A percentile compares a stretch with the other conserved stretches of the same genome.
Conservation (phyloP, 2,113 vertebrate species). For the Nyctibius bracteatus region DNA sequence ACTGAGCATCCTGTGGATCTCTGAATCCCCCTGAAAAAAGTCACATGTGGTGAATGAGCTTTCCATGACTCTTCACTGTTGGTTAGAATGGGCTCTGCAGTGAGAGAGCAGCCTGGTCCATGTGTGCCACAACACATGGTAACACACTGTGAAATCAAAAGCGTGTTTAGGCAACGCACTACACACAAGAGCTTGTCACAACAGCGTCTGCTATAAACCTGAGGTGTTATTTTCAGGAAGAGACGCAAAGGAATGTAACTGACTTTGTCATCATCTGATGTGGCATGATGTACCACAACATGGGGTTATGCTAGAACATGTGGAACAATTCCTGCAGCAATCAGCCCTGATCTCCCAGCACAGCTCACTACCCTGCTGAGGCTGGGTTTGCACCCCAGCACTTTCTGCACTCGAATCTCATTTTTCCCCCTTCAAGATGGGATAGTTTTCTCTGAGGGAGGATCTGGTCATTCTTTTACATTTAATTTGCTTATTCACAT, state of each 20-base stretch:
- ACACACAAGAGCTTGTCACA: background rate
- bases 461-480: background rate
- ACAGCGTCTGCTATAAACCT: background rate
- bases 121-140: background rate
- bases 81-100: too few species aligned
- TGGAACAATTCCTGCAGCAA: background rate
- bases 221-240: background rate
- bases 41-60: background rate
- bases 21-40: background rate
- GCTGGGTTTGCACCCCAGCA: rapidly evolving
- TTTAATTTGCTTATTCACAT: background rate
- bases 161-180: background rate
- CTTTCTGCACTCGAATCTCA: background rate
- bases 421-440: rapidly evolving
- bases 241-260: background rate
- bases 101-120: background rate
- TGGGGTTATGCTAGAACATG: background rate
- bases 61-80: background rate
- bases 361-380: background rate
- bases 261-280: background rate
- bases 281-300: background rate
- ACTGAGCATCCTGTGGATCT: background rate
- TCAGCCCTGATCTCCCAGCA: background rate
- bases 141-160: background rate
- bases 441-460: background rate